Base-by-base conservation (phyloP, 2,888 invertebrate species). In the Hydroisotoma schaefferi region DNA sequence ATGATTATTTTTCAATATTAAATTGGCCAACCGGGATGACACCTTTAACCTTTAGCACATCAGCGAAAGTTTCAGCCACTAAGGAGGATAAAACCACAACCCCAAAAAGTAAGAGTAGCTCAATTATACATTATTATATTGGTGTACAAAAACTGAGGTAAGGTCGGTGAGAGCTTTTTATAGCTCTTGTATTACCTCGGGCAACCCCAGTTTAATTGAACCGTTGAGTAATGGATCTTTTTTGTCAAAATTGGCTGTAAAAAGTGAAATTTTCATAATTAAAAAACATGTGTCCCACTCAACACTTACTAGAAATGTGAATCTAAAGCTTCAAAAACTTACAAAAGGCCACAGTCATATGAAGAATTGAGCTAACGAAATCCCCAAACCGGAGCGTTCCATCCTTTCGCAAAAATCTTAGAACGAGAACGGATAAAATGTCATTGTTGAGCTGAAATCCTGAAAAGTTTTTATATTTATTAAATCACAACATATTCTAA, bases 361-460 rank as follows among this genome's bases (percentile, higher is more conserved):
- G 91, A 73, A 94, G 80, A 73, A 94, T 88, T 44, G 91, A 88
- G 1, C 90, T 89, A 2, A 93, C 92, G 76, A 93, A 94, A 77
- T 94, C 94, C 10, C 93, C 93, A 74, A 94, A 90, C 70, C 94
- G 81, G 46, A 94, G 80, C 57, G 92, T 93, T 38, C 93, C 93
- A 76, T 94, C 94, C 76, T 93, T 93, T 68, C 93, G 82, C 87
- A 93, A 93, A 74, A 92, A 93, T 65, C 91, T 82, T 66, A 93
- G 81, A 63, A 92, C 86, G 8, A 94, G 80, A 51, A 90, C 84
- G 6, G 88, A 86, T 75, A 94, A 80, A 27, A 90, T 88, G 64
- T 89, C 87, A 60, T 89, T 88, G 72, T 87, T 91, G 26, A 94
- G 79, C 73, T 89, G 87, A 75, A 93, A 94, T 2, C 94, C 83